A percentile compares a stretch with the other conserved stretches of the same genome.
These are phyloP conservation scores for Gymnocephalus cernua DNA, from an alignment of 2,113 vertebrate genomes.

Conservation along the genomic window DNA sequence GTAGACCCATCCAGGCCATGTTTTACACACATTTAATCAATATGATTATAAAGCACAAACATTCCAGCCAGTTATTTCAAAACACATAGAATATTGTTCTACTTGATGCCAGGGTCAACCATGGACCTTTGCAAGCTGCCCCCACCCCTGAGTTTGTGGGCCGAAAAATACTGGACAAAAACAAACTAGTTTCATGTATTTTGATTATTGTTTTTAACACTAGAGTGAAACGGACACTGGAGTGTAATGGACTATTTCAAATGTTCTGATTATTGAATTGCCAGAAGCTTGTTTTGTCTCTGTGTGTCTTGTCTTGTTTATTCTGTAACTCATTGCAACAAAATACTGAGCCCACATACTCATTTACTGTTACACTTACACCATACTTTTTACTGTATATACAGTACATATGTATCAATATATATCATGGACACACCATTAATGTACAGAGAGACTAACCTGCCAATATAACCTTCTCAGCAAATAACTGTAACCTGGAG, in stretches of 20 bases:
- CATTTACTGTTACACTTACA: not conserved
- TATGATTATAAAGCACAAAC: no score
- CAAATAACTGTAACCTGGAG: conserved; percentile 46
- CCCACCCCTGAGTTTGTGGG: no score
- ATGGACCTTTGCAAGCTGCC: no score
- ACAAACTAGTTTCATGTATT: not conserved
- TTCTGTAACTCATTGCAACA: not conserved
- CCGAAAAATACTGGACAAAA: no score
- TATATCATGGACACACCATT: conserved; percentile 37
- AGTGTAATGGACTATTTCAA: not conserved
- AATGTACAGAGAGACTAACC: conserved; percentile 30
- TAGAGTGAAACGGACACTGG: not conserved
- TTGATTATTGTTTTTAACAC: not conserved
- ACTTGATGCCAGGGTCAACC: no score
- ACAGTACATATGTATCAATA: conserved; percentile 7
- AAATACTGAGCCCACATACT: not conserved
- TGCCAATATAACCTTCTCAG: conserved; percentile 39
- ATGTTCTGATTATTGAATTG: not conserved
- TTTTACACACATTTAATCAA: no score
- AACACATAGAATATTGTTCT: no score
- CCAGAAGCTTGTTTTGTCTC: not conserved
- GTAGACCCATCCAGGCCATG: no score
- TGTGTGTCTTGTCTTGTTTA: not conserved
- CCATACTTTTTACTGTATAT: not conserved
- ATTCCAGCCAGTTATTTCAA: no score